Evolutionary conservation across 2,113 vertebrate species (phyloP).

Genomic region (Pangasianodon hypophthalmus): DNA sequence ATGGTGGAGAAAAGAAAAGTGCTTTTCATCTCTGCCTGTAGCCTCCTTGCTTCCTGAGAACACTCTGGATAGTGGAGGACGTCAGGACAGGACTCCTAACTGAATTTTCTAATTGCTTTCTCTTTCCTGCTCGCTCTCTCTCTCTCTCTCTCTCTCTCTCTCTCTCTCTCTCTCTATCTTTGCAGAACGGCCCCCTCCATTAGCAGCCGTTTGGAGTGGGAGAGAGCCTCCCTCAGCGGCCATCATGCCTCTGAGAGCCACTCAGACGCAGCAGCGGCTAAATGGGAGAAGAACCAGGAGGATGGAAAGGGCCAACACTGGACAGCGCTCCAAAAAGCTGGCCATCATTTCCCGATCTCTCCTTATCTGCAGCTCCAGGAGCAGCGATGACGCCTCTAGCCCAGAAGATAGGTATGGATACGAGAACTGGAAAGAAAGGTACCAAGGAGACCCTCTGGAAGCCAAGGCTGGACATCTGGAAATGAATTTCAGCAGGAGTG

Average conservation of each 20-base stretch:
- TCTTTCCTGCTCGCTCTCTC: constrained; percentile 14
- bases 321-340: constrained; percentile 78
- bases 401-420: constrained; percentile 75
- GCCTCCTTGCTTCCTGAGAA: constrained; percentile 67
- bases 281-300: constrained; percentile 74
- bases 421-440: constrained; percentile 62
- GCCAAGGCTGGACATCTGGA: constrained; percentile 36
- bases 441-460: constrained; percentile 58
- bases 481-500: constrained; percentile 25
- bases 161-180: constrained; percentile 28
- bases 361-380: constrained; percentile 84
- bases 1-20: constrained; percentile 57
- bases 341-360: constrained; percentile 87
- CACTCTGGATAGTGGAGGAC: constrained; percentile 57
- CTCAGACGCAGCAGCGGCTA: constrained; percentile 61
- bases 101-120: constrained; percentile 75
- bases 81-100: constrained; percentile 64
- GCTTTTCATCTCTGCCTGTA: constrained; percentile 58
- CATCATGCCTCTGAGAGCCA: constrained; percentile 73
- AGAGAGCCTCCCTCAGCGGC: constrained; percentile 60
- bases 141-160: constrained; percentile 3
- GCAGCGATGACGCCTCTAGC: constrained; percentile 78
- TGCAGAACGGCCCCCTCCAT: constrained; percentile 73
- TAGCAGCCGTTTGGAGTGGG: constrained; percentile 63
- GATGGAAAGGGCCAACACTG: constrained; percentile 78